Evolutionary conservation across 2,113 vertebrate genomes (phyloP).

Genomic region (Hemichromis elongatus): DNA sequence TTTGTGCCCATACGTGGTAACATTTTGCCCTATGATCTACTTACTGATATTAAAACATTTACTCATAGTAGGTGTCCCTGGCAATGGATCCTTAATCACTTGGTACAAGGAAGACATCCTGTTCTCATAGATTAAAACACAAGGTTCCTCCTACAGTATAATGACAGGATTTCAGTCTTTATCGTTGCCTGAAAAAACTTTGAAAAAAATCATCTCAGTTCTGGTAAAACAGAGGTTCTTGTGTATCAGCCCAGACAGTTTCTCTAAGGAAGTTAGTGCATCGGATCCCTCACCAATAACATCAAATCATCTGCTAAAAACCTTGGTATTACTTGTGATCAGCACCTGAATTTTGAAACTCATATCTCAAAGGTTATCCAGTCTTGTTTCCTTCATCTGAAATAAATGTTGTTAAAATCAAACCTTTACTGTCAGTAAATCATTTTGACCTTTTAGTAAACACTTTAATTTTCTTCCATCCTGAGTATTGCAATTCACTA

Average conservation of each 20-base stretch:
- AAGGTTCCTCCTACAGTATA: constrained; percentile 50
- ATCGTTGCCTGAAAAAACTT: background rate
- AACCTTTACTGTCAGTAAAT: background rate
- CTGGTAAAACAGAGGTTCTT: background rate
- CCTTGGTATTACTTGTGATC: background rate
- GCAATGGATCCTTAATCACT: constrained; percentile 55
- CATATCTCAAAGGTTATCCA: background rate
- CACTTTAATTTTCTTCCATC: background rate
- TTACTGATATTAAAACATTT: background rate
- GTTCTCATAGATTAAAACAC: constrained; percentile 62
- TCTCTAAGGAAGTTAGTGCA: background rate
- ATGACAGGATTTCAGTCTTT: background rate
- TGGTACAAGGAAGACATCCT: constrained; percentile 51
- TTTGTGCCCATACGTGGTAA: background rate
- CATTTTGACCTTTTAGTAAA: background rate
- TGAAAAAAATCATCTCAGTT: background rate
- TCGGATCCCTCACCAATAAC: background rate
- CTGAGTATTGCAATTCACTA: background rate
- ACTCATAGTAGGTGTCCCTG: constrained; percentile 65
- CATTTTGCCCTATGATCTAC: background rate
- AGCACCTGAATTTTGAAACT: background rate
- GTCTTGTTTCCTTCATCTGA: background rate
- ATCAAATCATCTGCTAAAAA: background rate
- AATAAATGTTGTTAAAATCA: background rate
- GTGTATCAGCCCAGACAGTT: background rate